phyloP scores from a whole-genome alignment of 2,797 vertebrate genomes.

The Tiaroga cobitis region DNA sequence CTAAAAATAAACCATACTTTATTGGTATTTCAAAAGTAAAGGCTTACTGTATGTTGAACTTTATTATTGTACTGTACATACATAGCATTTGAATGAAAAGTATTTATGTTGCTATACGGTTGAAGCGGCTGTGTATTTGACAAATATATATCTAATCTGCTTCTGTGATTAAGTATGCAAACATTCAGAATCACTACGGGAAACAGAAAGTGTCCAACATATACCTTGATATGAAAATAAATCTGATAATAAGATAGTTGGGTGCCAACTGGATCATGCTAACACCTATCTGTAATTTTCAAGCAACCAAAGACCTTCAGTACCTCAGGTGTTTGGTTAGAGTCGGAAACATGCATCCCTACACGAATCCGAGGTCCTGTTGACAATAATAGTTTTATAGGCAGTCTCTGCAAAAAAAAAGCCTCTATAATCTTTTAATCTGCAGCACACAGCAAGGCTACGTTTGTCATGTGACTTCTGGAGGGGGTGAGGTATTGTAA shows the following conservation, averaged over 20 bases:
- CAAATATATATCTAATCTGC: not conserved
- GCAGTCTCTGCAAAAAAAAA: constrained; percentile 64
- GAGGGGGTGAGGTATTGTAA: constrained; percentile 58
- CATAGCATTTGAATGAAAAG: not conserved
- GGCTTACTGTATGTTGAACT: not conserved
- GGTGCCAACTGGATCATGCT: not conserved
- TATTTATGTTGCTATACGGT: not conserved
- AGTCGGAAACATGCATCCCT: constrained; percentile 48
- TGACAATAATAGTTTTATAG: constrained; percentile 66
- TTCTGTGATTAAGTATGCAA: not conserved
- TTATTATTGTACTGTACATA: not conserved
- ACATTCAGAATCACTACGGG: not conserved
- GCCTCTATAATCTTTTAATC: constrained; percentile 81
- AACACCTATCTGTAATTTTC: not conserved
- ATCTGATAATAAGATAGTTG: not conserved
- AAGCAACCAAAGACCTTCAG: not conserved
- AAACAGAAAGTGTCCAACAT: not conserved
- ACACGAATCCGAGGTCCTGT: constrained; percentile 61
- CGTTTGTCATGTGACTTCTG: constrained; percentile 67
- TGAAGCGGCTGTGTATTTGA: not conserved
- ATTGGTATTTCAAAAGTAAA: not conserved
- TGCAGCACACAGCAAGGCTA: constrained; percentile 69
- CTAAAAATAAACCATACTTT: not conserved
- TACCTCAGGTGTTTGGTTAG: not conserved
- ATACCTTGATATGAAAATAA: not conserved